Evolutionary conservation across 53 echinoderm and acorn worm species (phyloP), one percentile per base, ranked within the genome.

Genomic region (Temnopleurus reevesii): DNA sequence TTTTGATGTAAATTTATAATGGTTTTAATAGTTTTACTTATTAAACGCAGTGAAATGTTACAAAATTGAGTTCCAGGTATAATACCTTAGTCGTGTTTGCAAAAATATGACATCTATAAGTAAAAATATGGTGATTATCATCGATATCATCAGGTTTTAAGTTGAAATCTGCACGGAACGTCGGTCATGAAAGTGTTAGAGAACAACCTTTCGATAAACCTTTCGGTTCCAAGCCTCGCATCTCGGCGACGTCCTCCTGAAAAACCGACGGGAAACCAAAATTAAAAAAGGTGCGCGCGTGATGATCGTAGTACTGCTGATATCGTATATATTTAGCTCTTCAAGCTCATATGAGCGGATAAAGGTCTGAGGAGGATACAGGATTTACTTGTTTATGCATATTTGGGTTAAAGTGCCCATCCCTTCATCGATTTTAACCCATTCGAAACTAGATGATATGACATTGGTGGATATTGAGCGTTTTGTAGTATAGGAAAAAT

Each of bases 351-450:
- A 79, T 46, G 27, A 29, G 29, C 51, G 79, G 49, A 79, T 49
- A 79, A 47, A 13, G n/a, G 43, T 41, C 18, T 7, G 38, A 71
- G 41, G 41, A 38, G 41, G 71, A 19, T 71, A 71, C 71, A 71
- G 71, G 71, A 71, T 41, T 71, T 71, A 71, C 71, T 71, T 71
- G 41, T 71, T 71, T 71, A 71, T 71, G 71, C 71, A 71, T 71
- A 71, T 71, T 71, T 71, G 71, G 71, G 71, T 71, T 71, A 71
- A 71, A 71, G 71, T 71, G 71, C 71, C 63, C 63, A 71, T 71
- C 71, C 71, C 71, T 71, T 63, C 36, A n/a, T 71, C 71, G 71
- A 71, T 5, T 7, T n/a, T 56, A 56, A 56, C 56, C 21, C 21
- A 12, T 33, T 34, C 63, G 18, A 33, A 63, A 63, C 35, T 63